Conservation (phyloP, 1,140 invertebrate species). For the Drosophila punjabiensis region DNA sequence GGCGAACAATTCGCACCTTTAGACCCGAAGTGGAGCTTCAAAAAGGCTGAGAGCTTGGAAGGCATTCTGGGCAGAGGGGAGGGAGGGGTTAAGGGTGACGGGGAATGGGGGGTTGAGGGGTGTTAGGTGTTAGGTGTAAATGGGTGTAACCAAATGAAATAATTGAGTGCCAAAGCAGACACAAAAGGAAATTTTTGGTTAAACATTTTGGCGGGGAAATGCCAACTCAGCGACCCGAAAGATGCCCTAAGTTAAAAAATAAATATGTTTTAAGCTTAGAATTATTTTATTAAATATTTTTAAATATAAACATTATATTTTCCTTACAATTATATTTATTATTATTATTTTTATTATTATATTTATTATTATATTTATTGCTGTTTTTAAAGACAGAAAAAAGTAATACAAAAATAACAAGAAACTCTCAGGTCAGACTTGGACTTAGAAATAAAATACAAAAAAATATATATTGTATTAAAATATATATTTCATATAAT, state of each 20-base stretch:
- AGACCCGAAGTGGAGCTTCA: slow-evolving; percentile 44
- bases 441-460: neutral
- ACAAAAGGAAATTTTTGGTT: slow-evolving; percentile 20
- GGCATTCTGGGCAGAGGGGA: neutral
- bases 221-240: neutral
- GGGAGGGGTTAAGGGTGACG: neutral
- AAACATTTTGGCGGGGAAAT: neutral
- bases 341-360: neutral
- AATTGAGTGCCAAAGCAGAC: slow-evolving; percentile 72
- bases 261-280: neutral
- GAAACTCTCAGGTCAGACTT: neutral
- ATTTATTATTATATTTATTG: neutral
- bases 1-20: slow-evolving; percentile 77
- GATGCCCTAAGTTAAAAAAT: neutral
- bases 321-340: no score
- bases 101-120: neutral
- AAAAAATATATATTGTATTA: neutral
- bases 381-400: neutral
- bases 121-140: slow-evolving; percentile 8
- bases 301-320: no score
- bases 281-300: no score
- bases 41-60: slow-evolving; percentile 41
- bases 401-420: no score
- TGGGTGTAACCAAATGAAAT: slow-evolving; percentile 57
- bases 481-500: neutral